Evolutionary conservation across 2,113 vertebrate genomes (phyloP), one percentile per base, ranked within the genome.

Genomic region (Phoxinus phoxinus): DNA sequence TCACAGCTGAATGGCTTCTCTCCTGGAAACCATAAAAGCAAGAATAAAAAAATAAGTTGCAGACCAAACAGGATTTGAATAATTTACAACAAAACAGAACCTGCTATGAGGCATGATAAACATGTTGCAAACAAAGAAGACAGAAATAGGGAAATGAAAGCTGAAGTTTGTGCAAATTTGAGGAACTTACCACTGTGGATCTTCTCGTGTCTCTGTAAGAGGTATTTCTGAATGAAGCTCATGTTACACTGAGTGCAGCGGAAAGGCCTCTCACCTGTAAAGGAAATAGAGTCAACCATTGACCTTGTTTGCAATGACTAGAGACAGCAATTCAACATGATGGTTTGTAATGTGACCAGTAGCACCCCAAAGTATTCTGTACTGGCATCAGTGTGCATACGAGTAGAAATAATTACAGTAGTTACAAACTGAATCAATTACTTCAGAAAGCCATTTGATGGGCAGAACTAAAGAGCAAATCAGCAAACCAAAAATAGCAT

Each of bases 161-260:
- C 5, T 21, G 2, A 59, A 2, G 8, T 46, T 32, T 21, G 25
- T 5, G 0, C 4, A 10, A 32, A 30, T 0, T n/a, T 25, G n/a
- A 6, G 21, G 46, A 78, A 91, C 94, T 92, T 91, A 96, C 96
- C 94, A 15, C 98, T 99, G 90, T 99, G 98, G 89, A 99, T 99
- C 93, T 99, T 99, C 93, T 99, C 97, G 0, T 99, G 98, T 58
- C 98, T 94, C 93, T 99, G 98, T 61, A 99, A 94, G 19, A 99
- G 92, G 93, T 99, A 99, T 91, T 99, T 99, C 95, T 99, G 98
- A 90, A 99, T 99, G 95, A 99, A 99, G 84, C 98, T 98, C 98
- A 99, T 99, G 92, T 97, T 99, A 93, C 98, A 99, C 93, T 99
- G 98, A 92, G 94, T 97, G 94, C 98, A 99, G 89, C 97, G 96